phyloP scores from a whole-genome alignment of 2,113 vertebrate species.

The Paramormyrops kingsleyae region DNA sequence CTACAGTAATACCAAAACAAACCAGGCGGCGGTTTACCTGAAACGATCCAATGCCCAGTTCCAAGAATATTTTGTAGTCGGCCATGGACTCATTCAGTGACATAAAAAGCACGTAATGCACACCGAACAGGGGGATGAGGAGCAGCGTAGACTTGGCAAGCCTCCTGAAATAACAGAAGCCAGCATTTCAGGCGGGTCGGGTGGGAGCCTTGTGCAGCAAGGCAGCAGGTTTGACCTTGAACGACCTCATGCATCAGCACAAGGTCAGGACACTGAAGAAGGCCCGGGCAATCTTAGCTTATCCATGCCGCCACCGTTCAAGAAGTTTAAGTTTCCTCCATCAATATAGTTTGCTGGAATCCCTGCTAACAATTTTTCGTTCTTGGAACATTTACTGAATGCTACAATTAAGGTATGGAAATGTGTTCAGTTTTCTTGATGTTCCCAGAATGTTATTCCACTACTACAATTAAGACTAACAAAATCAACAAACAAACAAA shows the following conservation, averaged over 20 bases:
- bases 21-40: conserved; percentile 59
- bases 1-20: background rate
- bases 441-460: background rate
- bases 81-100: conserved; percentile 59
- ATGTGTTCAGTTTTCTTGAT: background rate
- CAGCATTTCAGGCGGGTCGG: background rate
- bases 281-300: background rate
- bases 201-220: background rate
- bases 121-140: conserved; percentile 83
- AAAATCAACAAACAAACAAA: background rate
- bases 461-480: background rate
- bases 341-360: background rate
- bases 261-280: background rate
- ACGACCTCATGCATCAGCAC: background rate
- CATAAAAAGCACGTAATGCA: conserved; percentile 82
- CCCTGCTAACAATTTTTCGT: background rate
- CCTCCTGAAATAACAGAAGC: conserved; percentile 57
- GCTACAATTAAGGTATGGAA: background rate
- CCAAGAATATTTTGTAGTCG: conserved; percentile 77
- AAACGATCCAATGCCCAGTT: conserved; percentile 81
- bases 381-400: background rate
- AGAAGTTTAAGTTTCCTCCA: background rate
- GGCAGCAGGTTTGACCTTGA: background rate
- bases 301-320: background rate
- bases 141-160: conserved; percentile 84